Conservation (phyloP, 2,113 vertebrate species). For the Lampris megalopsis region DNA sequence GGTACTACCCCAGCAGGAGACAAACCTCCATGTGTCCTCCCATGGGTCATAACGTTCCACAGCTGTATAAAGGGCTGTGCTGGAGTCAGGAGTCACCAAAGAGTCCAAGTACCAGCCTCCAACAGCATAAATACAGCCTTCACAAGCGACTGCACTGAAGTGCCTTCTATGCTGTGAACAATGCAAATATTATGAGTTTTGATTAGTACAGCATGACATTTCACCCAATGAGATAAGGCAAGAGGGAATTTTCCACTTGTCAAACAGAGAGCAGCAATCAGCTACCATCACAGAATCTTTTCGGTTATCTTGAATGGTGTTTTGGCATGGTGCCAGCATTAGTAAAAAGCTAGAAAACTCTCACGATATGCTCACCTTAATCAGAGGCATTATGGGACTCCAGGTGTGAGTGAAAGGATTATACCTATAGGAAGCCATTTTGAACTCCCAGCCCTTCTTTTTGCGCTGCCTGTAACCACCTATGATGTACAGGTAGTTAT, state of each 20-base stretch:
- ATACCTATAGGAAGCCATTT: constrained; percentile 82
- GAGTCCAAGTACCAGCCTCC: constrained; percentile 86
- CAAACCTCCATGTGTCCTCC: constrained; percentile 77
- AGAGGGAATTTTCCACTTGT: not conserved
- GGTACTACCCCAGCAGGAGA: not conserved
- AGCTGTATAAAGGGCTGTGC: constrained; percentile 80
- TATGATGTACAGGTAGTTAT: constrained; percentile 83
- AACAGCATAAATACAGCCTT: constrained; percentile 79
- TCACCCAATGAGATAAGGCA: not conserved
- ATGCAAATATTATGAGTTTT: constrained; percentile 36
- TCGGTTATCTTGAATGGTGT: not conserved
- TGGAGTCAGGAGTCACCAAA: constrained; percentile 80
- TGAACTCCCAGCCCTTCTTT: constrained; percentile 80
- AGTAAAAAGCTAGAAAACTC: not conserved
- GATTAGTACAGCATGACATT: constrained; percentile 4
- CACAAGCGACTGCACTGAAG: constrained; percentile 83
- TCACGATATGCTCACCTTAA: constrained; percentile 71
- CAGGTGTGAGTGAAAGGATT: constrained; percentile 79
- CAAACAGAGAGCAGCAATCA: not conserved
- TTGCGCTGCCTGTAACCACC: constrained; percentile 79
- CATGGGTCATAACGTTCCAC: constrained; percentile 85
- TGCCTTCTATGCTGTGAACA: constrained; percentile 79
- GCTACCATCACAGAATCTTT: not conserved
- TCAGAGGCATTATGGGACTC: constrained; percentile 74
- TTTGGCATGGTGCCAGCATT: not conserved